phyloP scores from a whole-genome alignment of 2,888 invertebrate species.

The Tipula vernalis region DNA sequence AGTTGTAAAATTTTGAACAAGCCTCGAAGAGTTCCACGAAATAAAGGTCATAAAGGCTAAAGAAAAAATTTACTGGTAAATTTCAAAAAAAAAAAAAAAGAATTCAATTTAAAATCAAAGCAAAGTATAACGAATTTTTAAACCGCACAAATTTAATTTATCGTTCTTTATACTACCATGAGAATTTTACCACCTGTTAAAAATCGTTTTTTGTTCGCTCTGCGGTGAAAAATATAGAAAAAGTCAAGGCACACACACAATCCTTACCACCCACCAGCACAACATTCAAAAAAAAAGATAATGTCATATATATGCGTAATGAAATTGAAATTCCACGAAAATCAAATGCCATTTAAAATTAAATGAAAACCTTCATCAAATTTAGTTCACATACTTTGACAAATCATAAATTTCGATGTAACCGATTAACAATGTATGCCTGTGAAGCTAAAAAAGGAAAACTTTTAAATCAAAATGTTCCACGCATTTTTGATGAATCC shows the following conservation, averaged over 20 bases:
- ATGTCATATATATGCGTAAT: neutral
- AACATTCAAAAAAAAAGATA: neutral
- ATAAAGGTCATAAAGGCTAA: too few relatives aligned
- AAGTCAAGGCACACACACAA: neutral
- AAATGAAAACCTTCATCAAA: neutral
- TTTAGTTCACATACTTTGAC: neutral
- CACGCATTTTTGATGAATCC: neutral
- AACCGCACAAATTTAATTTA: neutral
- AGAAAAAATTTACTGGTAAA: too few relatives aligned
- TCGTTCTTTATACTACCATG: neutral
- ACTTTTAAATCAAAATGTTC: neutral
- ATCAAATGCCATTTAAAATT: neutral
- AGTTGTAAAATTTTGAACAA: too few relatives aligned
- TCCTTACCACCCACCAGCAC: neutral
- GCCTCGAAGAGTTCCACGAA: too few relatives aligned
- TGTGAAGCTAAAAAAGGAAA: neutral
- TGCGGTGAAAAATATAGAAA: neutral
- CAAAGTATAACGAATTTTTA: neutral
- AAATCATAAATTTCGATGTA: neutral
- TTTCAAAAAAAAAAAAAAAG: too few relatives aligned
- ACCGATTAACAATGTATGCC: neutral
- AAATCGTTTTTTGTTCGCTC: neutral
- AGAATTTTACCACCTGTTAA: neutral
- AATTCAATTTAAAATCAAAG: too few relatives aligned
- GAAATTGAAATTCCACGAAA: neutral